phyloP scores from a whole-genome alignment of 2,888 invertebrate species.

The Drosophila helvetica region DNA sequence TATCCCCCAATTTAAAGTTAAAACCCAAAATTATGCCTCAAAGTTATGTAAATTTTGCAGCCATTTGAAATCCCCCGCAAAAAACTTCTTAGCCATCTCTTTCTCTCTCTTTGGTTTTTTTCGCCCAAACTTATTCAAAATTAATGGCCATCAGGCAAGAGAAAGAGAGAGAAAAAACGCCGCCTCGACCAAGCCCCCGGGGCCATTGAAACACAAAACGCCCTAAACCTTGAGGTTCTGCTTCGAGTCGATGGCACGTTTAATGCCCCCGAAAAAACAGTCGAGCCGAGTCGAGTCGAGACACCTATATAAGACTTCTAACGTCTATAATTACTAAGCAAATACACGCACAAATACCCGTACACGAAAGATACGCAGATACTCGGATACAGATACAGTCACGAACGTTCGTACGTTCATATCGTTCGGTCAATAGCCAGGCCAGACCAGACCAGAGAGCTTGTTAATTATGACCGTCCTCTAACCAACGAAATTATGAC shows the following conservation, averaged over 20 bases:
- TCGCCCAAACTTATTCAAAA: slow-evolving; percentile 30
- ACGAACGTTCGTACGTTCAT: slow-evolving; percentile 30
- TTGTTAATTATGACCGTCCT: slow-evolving; percentile 72
- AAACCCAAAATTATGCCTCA: slow-evolving; percentile 15
- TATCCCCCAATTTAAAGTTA: slow-evolving; percentile 10
- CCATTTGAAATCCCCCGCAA: slow-evolving; percentile 39
- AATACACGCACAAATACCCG: slow-evolving; percentile 34
- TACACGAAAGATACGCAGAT: slow-evolving; percentile 7
- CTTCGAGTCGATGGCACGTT: slow-evolving; percentile 63
- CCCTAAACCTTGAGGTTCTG: slow-evolving; percentile 66
- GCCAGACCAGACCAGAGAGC: slow-evolving; percentile 40
- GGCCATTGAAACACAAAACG: slow-evolving; percentile 45
- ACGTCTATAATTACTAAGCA: slow-evolving; percentile 65
- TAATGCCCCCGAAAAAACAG: slow-evolving; percentile 54
- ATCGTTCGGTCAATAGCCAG: slow-evolving; percentile 47
- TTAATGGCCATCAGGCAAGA: slow-evolving; percentile 40
- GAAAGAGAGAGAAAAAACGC: slow-evolving; percentile 36
- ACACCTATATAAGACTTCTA: slow-evolving; percentile 57
- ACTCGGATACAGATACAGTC: slow-evolving; percentile 17
- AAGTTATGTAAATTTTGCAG: slow-evolving; percentile 35
- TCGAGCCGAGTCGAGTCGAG: neutral
- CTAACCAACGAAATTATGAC: slow-evolving; percentile 75
- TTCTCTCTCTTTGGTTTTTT: slow-evolving; percentile 12
- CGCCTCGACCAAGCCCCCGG: slow-evolving; percentile 44
- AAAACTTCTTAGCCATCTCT: slow-evolving; percentile 28